Conservation (phyloP, 2,113 vertebrate genomes). For the Hoplias malabaricus region DNA sequence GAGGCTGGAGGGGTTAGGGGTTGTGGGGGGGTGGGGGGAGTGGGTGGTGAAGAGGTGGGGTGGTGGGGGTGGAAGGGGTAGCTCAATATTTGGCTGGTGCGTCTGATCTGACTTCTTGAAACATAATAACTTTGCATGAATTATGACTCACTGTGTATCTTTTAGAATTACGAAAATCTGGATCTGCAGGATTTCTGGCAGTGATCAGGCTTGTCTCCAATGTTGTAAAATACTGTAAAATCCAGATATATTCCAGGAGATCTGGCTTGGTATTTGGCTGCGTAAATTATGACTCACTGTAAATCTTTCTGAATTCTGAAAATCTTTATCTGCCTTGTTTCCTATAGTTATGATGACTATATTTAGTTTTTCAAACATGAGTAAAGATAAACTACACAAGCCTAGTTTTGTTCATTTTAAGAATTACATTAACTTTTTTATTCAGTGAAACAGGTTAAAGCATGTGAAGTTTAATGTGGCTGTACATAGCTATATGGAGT, state of each 20-base stretch:
- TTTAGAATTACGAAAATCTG: constrained; percentile 5
- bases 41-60: too few species aligned
- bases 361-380: not conserved
- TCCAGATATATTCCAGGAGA: not conserved
- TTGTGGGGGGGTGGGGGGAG: too few species aligned
- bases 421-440: too few species aligned
- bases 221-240: not conserved
- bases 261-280: not conserved
- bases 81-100: not conserved
- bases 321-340: not conserved
- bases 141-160: not conserved
- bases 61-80: not conserved
- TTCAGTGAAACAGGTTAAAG: too few species aligned
- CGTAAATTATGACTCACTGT: not conserved
- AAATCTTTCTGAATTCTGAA: not conserved
- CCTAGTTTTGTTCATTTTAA: too few species aligned
- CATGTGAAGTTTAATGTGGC: too few species aligned
- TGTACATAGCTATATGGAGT: too few species aligned
- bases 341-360: not conserved
- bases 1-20: too few species aligned
- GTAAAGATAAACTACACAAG: too few species aligned
- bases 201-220: not conserved
- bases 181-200: not conserved
- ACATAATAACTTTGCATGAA: not conserved
- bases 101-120: not conserved